Conservation (phyloP, 1,140 invertebrate species). For the Augochlora pura region DNA sequence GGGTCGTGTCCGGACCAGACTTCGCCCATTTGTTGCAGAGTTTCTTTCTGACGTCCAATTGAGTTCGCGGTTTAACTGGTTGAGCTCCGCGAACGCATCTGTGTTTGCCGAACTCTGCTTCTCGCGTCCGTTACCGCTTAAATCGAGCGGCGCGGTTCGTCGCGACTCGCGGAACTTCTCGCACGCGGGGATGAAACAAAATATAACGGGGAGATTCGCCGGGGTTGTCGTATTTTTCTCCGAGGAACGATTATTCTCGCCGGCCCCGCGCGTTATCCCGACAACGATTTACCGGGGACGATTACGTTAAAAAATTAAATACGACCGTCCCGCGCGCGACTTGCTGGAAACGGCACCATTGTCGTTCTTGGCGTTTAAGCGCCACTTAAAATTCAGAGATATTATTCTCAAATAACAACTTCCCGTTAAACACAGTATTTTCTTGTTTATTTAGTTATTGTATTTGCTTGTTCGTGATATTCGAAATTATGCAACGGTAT, state of each 20-base stretch:
- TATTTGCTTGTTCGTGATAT: no score
- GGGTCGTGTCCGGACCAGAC: slow-evolving; percentile 64
- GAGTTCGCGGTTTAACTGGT: slow-evolving; percentile 67
- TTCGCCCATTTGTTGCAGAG: slow-evolving; percentile 71
- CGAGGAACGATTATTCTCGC: slow-evolving; percentile 39
- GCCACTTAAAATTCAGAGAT: no score
- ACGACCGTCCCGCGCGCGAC: neutral
- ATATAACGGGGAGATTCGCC: slow-evolving; percentile 19
- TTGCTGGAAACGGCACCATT: neutral
- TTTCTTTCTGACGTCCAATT: slow-evolving; percentile 69
- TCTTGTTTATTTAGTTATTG: no score
- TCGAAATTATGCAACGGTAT: no score
- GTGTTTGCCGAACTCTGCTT: slow-evolving; percentile 31
- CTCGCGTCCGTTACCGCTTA: slow-evolving; percentile 53
- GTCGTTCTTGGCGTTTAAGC: no score
- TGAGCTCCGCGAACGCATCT: slow-evolving; percentile 61
- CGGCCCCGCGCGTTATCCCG: neutral
- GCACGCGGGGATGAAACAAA: slow-evolving; percentile 38
- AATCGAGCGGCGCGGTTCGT: slow-evolving; percentile 47
- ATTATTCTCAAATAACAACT: no score
- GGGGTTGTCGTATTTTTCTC: slow-evolving; percentile 32
- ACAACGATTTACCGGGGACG: neutral
- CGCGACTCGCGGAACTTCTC: slow-evolving; percentile 30
- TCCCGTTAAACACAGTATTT: no score
- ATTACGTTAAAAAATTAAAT: neutral